Percentiles rank a stretch among this genome's conserved stretches.
Evolutionary conservation across 2,113 vertebrate genomes (phyloP).

Genomic region (Anthoscopus minutus): DNA sequence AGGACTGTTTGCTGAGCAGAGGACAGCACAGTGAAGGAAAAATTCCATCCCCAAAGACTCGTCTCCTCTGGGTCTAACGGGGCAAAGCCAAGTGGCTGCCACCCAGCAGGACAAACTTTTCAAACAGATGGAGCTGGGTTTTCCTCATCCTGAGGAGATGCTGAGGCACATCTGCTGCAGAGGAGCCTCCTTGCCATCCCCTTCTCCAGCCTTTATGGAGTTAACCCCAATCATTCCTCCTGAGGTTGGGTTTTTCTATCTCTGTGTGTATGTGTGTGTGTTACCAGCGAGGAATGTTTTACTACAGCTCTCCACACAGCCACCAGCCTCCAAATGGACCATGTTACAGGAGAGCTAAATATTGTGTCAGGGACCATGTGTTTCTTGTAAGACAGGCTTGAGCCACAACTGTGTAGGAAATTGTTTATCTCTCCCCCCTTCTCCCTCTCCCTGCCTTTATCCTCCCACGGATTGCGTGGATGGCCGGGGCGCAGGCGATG

Average conservation of each 20-base stretch:
- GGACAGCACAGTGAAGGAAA: not conserved
- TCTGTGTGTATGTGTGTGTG: not conserved
- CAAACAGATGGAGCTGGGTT: not conserved
- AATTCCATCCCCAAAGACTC: not conserved
- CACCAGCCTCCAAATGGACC: constrained; percentile 75
- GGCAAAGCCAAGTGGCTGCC: not conserved
- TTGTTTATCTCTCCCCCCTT: constrained; percentile 50
- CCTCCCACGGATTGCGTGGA: constrained; percentile 6
- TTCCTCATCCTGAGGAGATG: not conserved
- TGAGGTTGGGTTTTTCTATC: not conserved
- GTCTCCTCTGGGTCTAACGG: not conserved
- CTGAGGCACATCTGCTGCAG: not conserved
- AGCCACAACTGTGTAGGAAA: constrained; percentile 57
- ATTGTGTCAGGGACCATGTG: constrained; percentile 72
- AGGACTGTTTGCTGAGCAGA: not conserved
- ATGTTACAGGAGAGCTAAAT: constrained; percentile 65
- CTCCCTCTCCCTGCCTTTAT: not conserved
- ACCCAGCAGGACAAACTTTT: not conserved
- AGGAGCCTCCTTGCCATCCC: not conserved
- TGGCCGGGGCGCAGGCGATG: not conserved
- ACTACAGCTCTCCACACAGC: constrained; percentile 68
- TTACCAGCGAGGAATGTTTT: constrained; percentile 63
- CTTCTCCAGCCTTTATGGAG: not conserved
- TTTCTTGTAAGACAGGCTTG: constrained; percentile 67
- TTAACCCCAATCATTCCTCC: constrained; percentile 33